Base-by-base conservation (phyloP, 2,888 invertebrate genomes). In the Protonemura montana region DNA sequence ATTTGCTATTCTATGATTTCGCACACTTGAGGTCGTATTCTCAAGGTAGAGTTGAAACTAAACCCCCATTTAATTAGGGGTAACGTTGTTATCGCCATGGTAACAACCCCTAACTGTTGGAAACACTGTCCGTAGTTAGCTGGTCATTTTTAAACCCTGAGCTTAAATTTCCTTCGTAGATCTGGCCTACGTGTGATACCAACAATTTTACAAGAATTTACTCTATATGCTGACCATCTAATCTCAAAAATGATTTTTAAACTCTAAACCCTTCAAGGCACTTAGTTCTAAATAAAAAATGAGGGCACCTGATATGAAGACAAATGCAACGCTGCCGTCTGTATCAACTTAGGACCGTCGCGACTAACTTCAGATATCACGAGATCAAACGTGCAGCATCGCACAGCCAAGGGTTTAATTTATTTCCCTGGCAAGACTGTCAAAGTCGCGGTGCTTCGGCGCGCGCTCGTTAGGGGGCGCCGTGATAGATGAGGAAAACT, bases 401-500 rank as follows among this genome's bases (percentile, higher is more conserved):
- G 21, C 59, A 59, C 59, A 2, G 21, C 59, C 59, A 59, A 21
- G 27, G 78, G 26, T 78, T 26, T 78, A 78, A 78, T 78, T 78
- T 78, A 78, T 78, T 13, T 26, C 78, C 26, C 25, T 25, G 27
- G 27, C 10, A 26, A 78, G 78, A n/a, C n/a, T 78, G 78, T 78
- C 78, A 78, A 78, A 78, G 78, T 78, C 27, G 78, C 26, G n/a
- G 28, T 78, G 78, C 78, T 26, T 26, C 27, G 28, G 78, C 21
- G 25, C 3, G 78, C 28, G 78, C 26, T 78, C 78, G 78, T 78
- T 78, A 78, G 78, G 27, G 26, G 13, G 59, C 78, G 78, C 78
- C 6, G 78, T 78, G 78, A 78, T 28, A 78, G 78, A 78, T 28
- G 78, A 78, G 21, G 26, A 10, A 78, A 78, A 78, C 78, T 78